Evolutionary conservation across 2,797 vertebrate species (phyloP), one percentile per base, ranked within the genome.

Genomic region (Mustela erminea): DNA sequence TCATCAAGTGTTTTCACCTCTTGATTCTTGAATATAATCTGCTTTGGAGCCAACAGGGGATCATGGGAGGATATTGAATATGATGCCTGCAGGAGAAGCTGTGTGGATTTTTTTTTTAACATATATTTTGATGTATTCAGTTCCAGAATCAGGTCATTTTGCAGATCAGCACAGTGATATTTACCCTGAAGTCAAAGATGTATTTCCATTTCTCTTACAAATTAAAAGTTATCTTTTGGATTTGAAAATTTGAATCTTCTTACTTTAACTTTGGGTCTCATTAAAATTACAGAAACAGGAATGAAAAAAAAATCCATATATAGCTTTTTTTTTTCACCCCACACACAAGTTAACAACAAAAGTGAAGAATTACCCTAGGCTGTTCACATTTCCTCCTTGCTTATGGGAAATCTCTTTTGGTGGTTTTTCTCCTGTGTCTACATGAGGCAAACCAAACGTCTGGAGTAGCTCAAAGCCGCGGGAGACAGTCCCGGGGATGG

Each of bases 151-250:
- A 92, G 43, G 46, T 93, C 66, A 66, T 90, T 94, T 92, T 96
- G 84, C 5, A 93, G 89, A 96, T 95, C 66, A 86, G 68, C 56
- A 86, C 15, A 23, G 60, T 70, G 75, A 84, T 95, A 97, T 89
- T 97, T 96, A 96, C 87, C 38, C 85, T 80, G 29, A 95, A 96
- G 93, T 87, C 70, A 95, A 95, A 88, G 25, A 93, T 87, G 2
- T 68, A 93, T 97, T 97, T 97, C 74, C 66, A 97, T 94, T 95
- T 97, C 81, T 92, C 95, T 95, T 95, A 93, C 49, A 97, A 93
- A 92, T 97, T 97, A 96, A 95, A 95, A 95, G 17, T 93, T 96
- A 72, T 58, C 75, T 88, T 96, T 93, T 92, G 43, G 25, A 95
- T 96, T 96, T 97, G 49, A 87, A 93, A 93, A 62, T 93, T 87